Base-by-base conservation (phyloP, 2,113 vertebrate species). In the Atlantisia rogersi region DNA sequence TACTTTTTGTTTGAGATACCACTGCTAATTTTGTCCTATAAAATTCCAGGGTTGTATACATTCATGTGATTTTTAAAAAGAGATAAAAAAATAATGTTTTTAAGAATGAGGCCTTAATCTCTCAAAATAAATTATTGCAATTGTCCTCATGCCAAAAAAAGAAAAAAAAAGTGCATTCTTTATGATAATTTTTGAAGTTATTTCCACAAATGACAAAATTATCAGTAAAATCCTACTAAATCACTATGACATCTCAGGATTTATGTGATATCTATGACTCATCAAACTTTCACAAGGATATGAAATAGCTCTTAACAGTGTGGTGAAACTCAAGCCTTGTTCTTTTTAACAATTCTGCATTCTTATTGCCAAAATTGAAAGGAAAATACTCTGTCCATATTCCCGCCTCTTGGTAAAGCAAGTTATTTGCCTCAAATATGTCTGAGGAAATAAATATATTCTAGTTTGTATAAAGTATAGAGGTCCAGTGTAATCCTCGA, bases 121-220 rank as follows among this genome's bases (percentile, higher is more conserved):
- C 46, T 76, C 25, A 80, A 86, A 90, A 94, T 39, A 37, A 92
- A 44, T 52, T 91, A 15, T 11, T 62, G 3, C 15, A 78, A 13
- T 85, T 89, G 94, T 95, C 18, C 44, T 62, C 37, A 63, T 65
- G 3, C 1, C 1, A 60, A 77, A 79, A 53, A 28, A 22, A 19
- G 67, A 46, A n/a, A 5, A 2, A 32, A 6, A 91, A 95, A 78
- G 3, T 24, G 21, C 83, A 26, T 53, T 80, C 40, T 80, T 26
- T 90, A 39, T 62, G 71, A 77, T 32, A 78, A 85, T 91, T 79
- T 93, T 88, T 93, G 53, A 92, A 65, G 11, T 92, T 82, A 76
- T 90, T 97, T 81, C 79, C 75, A 69, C 22, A 95, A 92, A 96
- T 94, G 52, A 29, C 37, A 95, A 91, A 80, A 77, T 78, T 86